These are phyloP conservation scores for Ptyas mucosa DNA, from an alignment of 2,113 vertebrate species.

Conservation along the genomic window DNA sequence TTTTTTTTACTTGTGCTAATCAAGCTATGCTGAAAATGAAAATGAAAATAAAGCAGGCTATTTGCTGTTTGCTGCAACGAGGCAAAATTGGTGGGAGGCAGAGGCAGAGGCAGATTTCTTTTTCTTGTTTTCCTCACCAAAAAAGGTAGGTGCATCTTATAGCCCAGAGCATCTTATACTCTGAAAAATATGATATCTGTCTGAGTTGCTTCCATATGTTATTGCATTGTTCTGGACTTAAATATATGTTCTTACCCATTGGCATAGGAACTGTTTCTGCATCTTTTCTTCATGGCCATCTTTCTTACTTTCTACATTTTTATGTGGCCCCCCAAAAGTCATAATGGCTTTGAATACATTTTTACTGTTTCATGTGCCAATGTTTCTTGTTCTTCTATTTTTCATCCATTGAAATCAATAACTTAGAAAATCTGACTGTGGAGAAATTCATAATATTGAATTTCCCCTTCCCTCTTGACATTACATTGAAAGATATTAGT, in stretches of 20 bases:
- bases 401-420: not conserved
- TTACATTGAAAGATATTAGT: not conserved
- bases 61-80: too few species aligned
- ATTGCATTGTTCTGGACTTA: not conserved
- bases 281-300: not conserved
- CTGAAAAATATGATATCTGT: not conserved
- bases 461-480: not conserved
- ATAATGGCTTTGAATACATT: not conserved
- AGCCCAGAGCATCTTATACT: too few species aligned
- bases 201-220: not conserved
- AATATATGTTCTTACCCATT: not conserved
- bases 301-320: not conserved
- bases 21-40: too few species aligned
- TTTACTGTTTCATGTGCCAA: not conserved
- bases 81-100: too few species aligned
- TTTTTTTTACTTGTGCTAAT: too few species aligned
- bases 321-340: not conserved
- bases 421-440: not conserved
- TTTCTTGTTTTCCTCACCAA: too few species aligned
- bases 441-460: not conserved
- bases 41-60: too few species aligned
- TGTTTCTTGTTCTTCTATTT: not conserved
- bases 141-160: too few species aligned
- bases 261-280: not conserved
- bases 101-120: too few species aligned